A percentile compares a stretch with the other conserved stretches of the same genome.
These are phyloP conservation scores for Bellardia pandia DNA, from an alignment of 2,888 invertebrate genomes.

Conservation along the genomic window DNA sequence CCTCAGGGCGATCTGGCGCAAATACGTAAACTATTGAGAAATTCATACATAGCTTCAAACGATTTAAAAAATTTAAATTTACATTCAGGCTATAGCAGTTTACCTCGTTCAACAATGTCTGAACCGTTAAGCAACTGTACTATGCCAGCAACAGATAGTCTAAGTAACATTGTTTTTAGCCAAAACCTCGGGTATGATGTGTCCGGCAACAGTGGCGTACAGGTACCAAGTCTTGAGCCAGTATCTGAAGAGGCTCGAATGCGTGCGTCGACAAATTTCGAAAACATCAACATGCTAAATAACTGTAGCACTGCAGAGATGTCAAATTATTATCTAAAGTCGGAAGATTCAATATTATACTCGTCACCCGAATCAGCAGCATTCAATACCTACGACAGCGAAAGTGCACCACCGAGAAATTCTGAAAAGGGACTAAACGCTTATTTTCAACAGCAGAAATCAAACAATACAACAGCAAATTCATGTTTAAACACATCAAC, in stretches of 20 bases:
- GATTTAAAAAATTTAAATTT: conserved; percentile 69
- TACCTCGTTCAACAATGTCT: conserved; percentile 93
- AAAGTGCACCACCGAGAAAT: conserved; percentile 59
- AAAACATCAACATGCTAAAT: conserved; percentile 75
- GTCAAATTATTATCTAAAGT: conserved; percentile 89
- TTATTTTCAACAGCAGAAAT: conserved; percentile 44
- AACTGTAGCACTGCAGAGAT: conserved; percentile 74
- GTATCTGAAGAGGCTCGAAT: conserved; percentile 87
- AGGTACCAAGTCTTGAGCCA: conserved; percentile 86
- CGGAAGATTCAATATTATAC: conserved; percentile 89
- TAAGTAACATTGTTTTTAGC: conserved; percentile 84
- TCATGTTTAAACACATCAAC: conserved; percentile 71
- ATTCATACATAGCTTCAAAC: conserved; percentile 75
- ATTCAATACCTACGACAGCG: conserved; percentile 80
- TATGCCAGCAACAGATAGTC: conserved; percentile 79
- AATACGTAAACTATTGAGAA: conserved; percentile 84
- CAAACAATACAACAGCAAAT: conserved; percentile 24
- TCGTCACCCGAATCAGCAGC: conserved; percentile 92
- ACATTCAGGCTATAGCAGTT: conserved; percentile 90
- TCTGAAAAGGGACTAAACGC: not conserved
- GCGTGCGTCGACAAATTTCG: conserved; percentile 80
- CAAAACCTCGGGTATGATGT: conserved; percentile 75
- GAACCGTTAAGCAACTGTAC: conserved; percentile 86
- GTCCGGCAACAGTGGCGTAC: conserved; percentile 75
- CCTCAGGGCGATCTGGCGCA: conserved; percentile 86